Percentiles rank a stretch among this genome's conserved stretches.
These are phyloP conservation scores for Dipodomys stephensi DNA, from an alignment of 2,113 vertebrate species.

Conservation along the genomic window DNA sequence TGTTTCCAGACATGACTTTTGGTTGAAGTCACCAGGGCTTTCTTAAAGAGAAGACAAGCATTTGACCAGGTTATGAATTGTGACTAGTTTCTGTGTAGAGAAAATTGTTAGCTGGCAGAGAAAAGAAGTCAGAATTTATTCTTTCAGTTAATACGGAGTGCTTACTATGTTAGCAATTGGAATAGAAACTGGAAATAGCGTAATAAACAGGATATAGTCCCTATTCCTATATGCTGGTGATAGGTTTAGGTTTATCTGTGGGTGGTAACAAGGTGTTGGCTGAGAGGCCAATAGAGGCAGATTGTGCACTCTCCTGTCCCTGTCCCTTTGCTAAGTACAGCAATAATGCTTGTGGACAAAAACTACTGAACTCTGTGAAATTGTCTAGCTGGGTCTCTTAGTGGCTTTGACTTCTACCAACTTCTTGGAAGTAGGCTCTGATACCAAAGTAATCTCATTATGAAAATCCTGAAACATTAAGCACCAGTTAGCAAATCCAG, in stretches of 20 bases:
- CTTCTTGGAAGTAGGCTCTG: not conserved
- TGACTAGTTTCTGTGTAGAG: not conserved
- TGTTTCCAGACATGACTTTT: not conserved
- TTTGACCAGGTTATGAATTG: not conserved
- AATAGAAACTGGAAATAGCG: conserved; percentile 25
- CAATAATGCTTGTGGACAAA: not conserved
- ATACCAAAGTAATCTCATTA: not conserved
- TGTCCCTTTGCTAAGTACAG: not conserved
- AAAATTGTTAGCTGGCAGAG: not conserved
- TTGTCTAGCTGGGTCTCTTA: not conserved
- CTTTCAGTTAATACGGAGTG: conserved; percentile 25
- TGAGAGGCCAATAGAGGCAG: not conserved
- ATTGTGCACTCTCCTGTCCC: not conserved
- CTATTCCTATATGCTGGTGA: not conserved
- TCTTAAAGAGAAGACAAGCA: not conserved
- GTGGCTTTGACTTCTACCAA: not conserved
- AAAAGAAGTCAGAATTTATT: conserved; percentile 26
- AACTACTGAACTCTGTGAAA: too few relatives aligned
- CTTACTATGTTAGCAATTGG: conserved; percentile 23
- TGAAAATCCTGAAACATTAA: not conserved
- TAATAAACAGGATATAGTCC: conserved; percentile 2
- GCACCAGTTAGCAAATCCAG: not conserved
- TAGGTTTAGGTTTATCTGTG: not conserved
- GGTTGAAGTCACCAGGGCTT: not conserved
- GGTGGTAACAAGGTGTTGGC: not conserved